Evolutionary conservation across 2,888 invertebrate genomes (phyloP), one percentile per base, ranked within the genome.

Genomic region (Temnothorax unifasciatus): DNA sequence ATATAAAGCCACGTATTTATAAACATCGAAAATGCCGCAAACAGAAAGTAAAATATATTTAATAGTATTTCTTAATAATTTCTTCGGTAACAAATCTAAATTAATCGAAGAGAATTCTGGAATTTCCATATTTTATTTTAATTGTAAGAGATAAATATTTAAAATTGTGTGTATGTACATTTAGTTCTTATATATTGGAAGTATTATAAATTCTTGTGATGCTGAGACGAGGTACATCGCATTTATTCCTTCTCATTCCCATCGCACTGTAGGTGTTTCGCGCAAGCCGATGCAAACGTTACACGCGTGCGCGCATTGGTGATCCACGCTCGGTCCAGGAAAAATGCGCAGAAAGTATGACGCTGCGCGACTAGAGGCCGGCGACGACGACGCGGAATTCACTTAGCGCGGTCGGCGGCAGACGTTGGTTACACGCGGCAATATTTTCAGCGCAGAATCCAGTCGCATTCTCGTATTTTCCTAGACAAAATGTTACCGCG

Each of bases 301-400:
- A 50, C 50, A 82, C 87, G 88, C 88, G 85, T 89, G 89, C 89
- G 88, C 76, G 52, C 41, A 41, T 59, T 38, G 38, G 21, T 38
- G 38, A 18, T 68, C 15, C 8, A 41, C 13, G 52, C 18, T 9
- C 54, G 66, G 47, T 59, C 47, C 61, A 18, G 29, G 9, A 68
- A 69, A 69, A 86, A 82, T 68, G 89, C 85, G 86, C 88, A 79
- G 88, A 57, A 71, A 75, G 68, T 52, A 64, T 85, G 84, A 84
- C 64, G 77, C 82, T 69, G 44, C 47, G 47, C 54, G 74, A 21
- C 44, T 63, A 74, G 44, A 52, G 76, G 13, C 59, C 41, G 41
- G 41, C 41, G 73, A 38, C 77, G 52, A 77, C 77, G 15, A 75
- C 69, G 29, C n/a, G 25, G 59, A 87, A 81, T 83, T 88, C 61